phyloP scores from a whole-genome alignment of 2,113 vertebrate genomes.

The Colinus virginianus region DNA sequence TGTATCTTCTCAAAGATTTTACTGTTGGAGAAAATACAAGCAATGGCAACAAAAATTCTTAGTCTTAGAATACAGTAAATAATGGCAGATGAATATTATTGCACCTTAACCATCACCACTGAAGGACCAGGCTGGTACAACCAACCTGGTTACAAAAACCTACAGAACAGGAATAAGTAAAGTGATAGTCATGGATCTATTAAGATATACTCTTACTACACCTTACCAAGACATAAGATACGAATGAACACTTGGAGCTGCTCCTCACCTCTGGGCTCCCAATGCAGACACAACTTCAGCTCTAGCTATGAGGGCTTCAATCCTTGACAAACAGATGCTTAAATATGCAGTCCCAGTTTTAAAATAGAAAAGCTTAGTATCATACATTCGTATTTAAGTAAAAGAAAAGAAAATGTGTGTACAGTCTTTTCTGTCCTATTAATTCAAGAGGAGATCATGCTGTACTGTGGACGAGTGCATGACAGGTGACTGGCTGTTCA shows the following conservation, averaged over 20 bases:
- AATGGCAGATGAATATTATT: neutral
- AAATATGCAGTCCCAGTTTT: rapidly evolving
- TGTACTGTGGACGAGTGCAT: neutral
- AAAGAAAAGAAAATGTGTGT: neutral
- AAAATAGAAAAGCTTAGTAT: neutral
- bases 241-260: neutral
- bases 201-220: neutral
- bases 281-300: neutral
- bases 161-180: neutral
- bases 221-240: neutral
- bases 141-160: neutral
- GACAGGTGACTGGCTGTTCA: neutral
- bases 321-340: neutral
- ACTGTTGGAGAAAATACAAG: neutral
- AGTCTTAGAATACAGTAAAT: neutral
- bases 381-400: neutral
- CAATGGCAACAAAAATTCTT: neutral
- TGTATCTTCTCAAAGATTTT: neutral
- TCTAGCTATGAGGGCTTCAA: neutral
- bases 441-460: neutral
- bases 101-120: neutral
- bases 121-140: neutral
- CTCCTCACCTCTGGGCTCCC: neutral
- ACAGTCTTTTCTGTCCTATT: neutral
- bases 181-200: neutral